These are phyloP conservation scores for Synanceia verrucosa DNA, from an alignment of 2,797 vertebrate genomes.

Conservation along the genomic window DNA sequence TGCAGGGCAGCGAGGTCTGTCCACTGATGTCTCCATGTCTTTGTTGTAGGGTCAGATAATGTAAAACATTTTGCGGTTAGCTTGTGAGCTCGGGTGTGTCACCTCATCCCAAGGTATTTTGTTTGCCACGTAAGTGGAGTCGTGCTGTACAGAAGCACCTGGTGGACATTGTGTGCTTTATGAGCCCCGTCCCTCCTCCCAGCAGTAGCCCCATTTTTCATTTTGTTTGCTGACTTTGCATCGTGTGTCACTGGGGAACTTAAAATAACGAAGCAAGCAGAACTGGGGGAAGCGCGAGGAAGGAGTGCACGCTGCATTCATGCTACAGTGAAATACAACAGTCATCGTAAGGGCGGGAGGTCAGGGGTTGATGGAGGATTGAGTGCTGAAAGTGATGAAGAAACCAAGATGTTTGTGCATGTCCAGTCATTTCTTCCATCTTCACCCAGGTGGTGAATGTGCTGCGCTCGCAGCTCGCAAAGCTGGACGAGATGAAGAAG, in stretches of 20 bases:
- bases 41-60: neutral
- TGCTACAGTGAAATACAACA: neutral
- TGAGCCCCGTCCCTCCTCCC: conserved; percentile 43
- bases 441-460: conserved; percentile 89
- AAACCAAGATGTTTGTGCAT: neutral
- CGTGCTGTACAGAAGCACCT: conserved; percentile 31
- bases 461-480: conserved; percentile 87
- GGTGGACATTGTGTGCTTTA: conserved; percentile 51
- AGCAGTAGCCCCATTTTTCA: conserved; percentile 65
- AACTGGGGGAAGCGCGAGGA: conserved; percentile 40
- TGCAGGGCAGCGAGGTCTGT: conserved; percentile 95
- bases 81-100: neutral
- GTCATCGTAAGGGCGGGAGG: neutral
- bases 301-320: conserved; percentile 17
- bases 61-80: neutral
- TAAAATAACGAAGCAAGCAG: conserved; percentile 69
- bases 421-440: neutral
- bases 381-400: neutral
- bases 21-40: neutral
- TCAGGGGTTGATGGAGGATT: neutral
- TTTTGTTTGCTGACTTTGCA: conserved; percentile 67
- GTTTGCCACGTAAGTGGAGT: conserved; percentile 24
- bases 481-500: conserved; percentile 91
- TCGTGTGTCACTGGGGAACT: conserved; percentile 60
- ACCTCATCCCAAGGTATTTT: neutral